A percentile compares a stretch with the other conserved stretches of the same genome.
phyloP scores from a whole-genome alignment of 2,113 vertebrate genomes.

The Xerus inauris region DNA sequence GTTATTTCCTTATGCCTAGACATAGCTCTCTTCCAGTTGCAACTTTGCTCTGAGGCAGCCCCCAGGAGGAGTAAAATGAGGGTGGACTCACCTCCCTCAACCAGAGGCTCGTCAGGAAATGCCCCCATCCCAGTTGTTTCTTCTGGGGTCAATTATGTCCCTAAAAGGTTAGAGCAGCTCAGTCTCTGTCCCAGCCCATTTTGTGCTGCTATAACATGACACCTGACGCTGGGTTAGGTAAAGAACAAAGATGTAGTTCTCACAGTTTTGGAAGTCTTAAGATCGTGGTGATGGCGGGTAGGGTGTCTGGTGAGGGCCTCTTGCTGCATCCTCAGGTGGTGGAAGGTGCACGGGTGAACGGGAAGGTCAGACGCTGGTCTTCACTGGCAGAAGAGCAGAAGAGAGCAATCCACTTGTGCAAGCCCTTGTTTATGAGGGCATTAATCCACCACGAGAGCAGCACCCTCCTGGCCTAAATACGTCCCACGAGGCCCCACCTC shows the following conservation, averaged over 20 bases:
- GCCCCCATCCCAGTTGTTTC: not conserved
- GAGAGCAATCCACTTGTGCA: not conserved
- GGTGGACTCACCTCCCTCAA: not conserved
- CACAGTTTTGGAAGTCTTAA: not conserved
- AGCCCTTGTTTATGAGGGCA: not conserved
- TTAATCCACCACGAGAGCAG: not conserved
- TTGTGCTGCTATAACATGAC: not conserved
- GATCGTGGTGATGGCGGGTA: not conserved
- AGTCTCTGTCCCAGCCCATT: not conserved
- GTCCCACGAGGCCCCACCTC: not conserved
- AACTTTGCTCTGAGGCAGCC: not conserved
- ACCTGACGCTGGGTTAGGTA: not conserved
- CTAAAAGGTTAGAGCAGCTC: not conserved
- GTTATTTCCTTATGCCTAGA: not conserved
- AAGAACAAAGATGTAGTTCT: not conserved
- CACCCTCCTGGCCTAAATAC: not conserved
- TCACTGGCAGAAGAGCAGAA: not conserved
- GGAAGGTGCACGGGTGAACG: not conserved
- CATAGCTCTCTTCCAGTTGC: not conserved
- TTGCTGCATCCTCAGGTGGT: not conserved
- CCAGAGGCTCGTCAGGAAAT: not conserved
- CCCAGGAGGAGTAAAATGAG: not conserved
- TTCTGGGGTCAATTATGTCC: not conserved
- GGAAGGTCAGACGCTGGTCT: not conserved
- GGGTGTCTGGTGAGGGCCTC: not conserved